These are phyloP conservation scores for Graphium colonna DNA, from an alignment of 2,888 invertebrate species.

Conservation along the genomic window DNA sequence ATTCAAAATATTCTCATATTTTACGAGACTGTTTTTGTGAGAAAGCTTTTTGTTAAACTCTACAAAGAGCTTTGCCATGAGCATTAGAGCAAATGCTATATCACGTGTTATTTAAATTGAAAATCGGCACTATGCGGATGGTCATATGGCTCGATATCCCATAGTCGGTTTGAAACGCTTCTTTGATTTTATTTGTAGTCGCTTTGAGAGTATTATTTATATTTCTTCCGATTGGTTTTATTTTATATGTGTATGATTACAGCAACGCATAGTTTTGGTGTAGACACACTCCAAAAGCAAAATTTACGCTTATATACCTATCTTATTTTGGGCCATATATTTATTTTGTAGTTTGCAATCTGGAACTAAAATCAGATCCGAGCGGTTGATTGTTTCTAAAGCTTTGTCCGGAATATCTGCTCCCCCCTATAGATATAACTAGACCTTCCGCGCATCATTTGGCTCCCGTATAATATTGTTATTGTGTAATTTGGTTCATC, in stretches of 20 bases:
- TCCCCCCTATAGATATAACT: constrained; percentile 67
- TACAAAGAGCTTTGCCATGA: constrained; percentile 7
- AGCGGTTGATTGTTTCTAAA: constrained; percentile 47
- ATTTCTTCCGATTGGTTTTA: constrained; percentile 40
- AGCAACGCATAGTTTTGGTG: constrained; percentile 58
- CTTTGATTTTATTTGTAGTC: constrained; percentile 62
- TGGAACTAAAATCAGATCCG: constrained; percentile 43
- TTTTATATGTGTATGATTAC: constrained; percentile 68
- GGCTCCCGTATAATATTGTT: constrained; percentile 44
- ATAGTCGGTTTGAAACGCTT: constrained; percentile 50
- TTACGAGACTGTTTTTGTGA: constrained; percentile 1
- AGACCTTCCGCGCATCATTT: constrained; percentile 73
- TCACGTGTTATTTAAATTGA: constrained; percentile 24
- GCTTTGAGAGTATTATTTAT: constrained; percentile 59
- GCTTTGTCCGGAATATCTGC: constrained; percentile 52
- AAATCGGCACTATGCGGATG: constrained; percentile 25
- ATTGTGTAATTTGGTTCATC: constrained; percentile 33
- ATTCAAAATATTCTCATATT: neutral
- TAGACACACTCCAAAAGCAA: constrained; percentile 58
- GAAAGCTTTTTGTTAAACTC: constrained; percentile 2
- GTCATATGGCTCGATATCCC: constrained; percentile 40
- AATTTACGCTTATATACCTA: constrained; percentile 56
- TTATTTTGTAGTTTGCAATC: constrained; percentile 55
- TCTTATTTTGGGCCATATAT: constrained; percentile 52
- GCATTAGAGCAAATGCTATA: constrained; percentile 8